phyloP scores from a whole-genome alignment of 2,888 invertebrate species.

The Scaptomyza cyrtandrae region DNA sequence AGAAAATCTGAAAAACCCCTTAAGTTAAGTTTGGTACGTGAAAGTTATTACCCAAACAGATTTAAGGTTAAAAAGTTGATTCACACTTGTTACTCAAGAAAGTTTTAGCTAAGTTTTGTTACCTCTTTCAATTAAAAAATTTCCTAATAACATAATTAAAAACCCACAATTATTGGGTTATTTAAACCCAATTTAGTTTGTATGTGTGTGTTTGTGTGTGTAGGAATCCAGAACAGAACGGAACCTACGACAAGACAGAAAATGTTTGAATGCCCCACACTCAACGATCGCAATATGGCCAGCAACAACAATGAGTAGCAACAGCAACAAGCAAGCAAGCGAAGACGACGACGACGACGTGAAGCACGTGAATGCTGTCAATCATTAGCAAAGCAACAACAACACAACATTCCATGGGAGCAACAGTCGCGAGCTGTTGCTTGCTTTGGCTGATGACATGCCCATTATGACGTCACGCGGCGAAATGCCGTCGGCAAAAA shows the following conservation, averaged over 20 bases:
- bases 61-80: too few species aligned
- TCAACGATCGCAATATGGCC: conserved; percentile 19
- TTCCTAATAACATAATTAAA: background rate
- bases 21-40: too few species aligned
- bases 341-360: conserved; percentile 56
- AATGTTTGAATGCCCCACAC: conserved; percentile 37
- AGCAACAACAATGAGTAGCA: too few species aligned
- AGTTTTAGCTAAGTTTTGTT: too few species aligned
- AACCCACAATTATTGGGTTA: background rate
- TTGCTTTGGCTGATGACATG: conserved; percentile 36
- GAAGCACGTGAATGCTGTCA: conserved; percentile 80
- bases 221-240: conserved; percentile 18
- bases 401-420: conserved; percentile 62
- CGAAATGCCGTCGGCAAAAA: conserved; percentile 72
- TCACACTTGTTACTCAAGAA: too few species aligned
- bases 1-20: too few species aligned
- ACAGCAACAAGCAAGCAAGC: conserved; percentile 16
- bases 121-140: background rate
- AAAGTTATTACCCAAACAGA: too few species aligned
- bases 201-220: background rate
- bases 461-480: conserved; percentile 67
- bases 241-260: conserved; percentile 63
- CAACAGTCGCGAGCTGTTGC: conserved; percentile 28
- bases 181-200: conserved; percentile 19
- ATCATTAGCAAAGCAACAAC: conserved; percentile 54